Conservation (phyloP, 1,140 invertebrate species). For the Palaemon carinicauda region DNA sequence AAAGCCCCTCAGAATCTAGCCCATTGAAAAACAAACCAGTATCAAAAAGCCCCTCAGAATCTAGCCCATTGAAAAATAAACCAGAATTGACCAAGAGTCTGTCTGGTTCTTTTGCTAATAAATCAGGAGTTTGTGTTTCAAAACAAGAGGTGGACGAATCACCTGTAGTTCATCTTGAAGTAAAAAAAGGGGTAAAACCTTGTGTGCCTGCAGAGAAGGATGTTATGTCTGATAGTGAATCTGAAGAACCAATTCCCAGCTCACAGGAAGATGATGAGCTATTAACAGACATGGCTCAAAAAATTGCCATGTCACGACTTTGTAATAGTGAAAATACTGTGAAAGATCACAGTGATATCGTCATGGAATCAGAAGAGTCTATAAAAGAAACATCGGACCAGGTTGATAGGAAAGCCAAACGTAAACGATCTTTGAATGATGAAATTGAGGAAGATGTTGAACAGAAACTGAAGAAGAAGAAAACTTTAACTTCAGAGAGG, state of each 20-base stretch:
- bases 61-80: no score
- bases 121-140: no score
- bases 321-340: not conserved
- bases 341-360: no score
- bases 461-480: not conserved
- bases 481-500: no score
- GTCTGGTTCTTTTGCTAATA: no score
- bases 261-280: slow-evolving; percentile 18
- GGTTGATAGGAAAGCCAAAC: not conserved
- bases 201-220: not conserved
- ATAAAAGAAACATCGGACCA: no score
- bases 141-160: no score
- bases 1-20: no score
- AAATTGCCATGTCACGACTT: not conserved
- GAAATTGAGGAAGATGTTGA: not conserved
- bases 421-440: not conserved
- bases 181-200: not conserved
- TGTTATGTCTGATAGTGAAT: slow-evolving; percentile 12
- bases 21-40: no score
- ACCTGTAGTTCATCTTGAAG: not conserved
- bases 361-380: no score
- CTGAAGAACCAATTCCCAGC: slow-evolving; percentile 44
- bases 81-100: no score
- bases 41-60: no score
- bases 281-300: not conserved